Evolutionary conservation across 2,113 vertebrate genomes (phyloP).

Genomic region (Tretioscincus oriximinensis): DNA sequence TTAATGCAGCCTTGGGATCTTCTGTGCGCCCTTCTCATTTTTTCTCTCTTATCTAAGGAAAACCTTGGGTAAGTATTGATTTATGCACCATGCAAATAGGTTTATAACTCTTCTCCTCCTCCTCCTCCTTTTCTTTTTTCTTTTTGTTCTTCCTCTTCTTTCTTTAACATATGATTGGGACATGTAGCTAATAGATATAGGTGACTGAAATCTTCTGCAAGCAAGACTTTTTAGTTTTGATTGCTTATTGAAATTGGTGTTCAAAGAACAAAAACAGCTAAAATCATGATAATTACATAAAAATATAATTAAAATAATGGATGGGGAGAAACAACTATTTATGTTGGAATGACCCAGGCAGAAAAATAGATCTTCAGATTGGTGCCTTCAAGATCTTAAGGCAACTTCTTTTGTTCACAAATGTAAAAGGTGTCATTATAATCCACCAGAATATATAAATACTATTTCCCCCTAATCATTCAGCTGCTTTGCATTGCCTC

Average conservation of each 20-base stretch:
- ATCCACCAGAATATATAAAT: too few species aligned
- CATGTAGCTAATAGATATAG: slow-evolving; percentile 47
- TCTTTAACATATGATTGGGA: slow-evolving; percentile 52
- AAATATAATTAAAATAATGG: too few species aligned
- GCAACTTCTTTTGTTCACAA: slow-evolving; percentile 1
- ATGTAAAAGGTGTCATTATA: not conserved
- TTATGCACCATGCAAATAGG: slow-evolving; percentile 52
- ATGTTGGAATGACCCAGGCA: too few species aligned
- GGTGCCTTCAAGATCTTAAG: not conserved
- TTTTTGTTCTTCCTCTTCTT: slow-evolving; percentile 45
- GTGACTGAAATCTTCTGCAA: slow-evolving; percentile 20
- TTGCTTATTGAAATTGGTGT: too few species aligned
- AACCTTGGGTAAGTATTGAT: slow-evolving; percentile 29
- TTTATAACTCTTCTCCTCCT: slow-evolving; percentile 58
- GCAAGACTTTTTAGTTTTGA: not conserved
- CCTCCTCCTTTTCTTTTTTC: slow-evolving; percentile 65
- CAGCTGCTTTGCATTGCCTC: too few species aligned
- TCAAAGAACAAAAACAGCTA: too few species aligned
- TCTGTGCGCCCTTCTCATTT: slow-evolving; percentile 13
- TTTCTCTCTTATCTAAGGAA: slow-evolving; percentile 4
- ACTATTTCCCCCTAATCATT: too few species aligned
- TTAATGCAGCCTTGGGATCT: not conserved
- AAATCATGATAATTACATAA: too few species aligned
- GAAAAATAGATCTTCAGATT: too few species aligned
- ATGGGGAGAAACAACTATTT: too few species aligned